Evolutionary conservation across 1,140 invertebrate genomes (phyloP).

Genomic region (Linepithema humile): DNA sequence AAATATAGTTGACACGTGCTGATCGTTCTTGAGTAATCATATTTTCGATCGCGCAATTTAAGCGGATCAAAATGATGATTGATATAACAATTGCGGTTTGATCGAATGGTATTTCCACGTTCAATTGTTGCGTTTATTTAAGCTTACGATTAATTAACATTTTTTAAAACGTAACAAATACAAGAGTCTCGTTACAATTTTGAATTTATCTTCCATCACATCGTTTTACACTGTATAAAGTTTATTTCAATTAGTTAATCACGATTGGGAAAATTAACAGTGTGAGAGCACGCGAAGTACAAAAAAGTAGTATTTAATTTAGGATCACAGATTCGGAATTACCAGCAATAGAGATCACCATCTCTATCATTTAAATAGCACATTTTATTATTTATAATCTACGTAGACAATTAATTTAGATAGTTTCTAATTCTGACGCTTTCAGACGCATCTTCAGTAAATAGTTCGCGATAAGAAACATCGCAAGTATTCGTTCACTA

Average conservation of each 20-base stretch:
- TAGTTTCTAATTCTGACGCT: neutral
- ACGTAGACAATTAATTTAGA: neutral
- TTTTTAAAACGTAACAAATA: too few relatives aligned
- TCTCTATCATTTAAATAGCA: neutral
- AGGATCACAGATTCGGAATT: neutral
- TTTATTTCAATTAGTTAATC: neutral
- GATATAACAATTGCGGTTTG: constrained; percentile 48
- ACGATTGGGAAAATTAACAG: neutral
- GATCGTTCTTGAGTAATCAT: neutral
- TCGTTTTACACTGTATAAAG: too few relatives aligned
- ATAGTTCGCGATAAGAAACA: neutral
- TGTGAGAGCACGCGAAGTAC: neutral
- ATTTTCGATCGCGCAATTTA: constrained; percentile 34
- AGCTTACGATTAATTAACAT: too few relatives aligned
- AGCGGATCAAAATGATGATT: constrained; percentile 23
- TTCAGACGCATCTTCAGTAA: neutral
- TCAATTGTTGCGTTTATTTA: neutral
- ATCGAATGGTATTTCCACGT: constrained; percentile 42
- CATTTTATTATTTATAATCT: neutral
- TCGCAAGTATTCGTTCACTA: neutral
- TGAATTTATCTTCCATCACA: too few relatives aligned
- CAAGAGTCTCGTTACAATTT: too few relatives aligned
- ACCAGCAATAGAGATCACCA: neutral
- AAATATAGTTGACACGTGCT: constrained; percentile 21
- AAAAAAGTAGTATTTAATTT: neutral